These are phyloP conservation scores for Drosophila varians DNA, from an alignment of 1,140 invertebrate species.

Conservation along the genomic window DNA sequence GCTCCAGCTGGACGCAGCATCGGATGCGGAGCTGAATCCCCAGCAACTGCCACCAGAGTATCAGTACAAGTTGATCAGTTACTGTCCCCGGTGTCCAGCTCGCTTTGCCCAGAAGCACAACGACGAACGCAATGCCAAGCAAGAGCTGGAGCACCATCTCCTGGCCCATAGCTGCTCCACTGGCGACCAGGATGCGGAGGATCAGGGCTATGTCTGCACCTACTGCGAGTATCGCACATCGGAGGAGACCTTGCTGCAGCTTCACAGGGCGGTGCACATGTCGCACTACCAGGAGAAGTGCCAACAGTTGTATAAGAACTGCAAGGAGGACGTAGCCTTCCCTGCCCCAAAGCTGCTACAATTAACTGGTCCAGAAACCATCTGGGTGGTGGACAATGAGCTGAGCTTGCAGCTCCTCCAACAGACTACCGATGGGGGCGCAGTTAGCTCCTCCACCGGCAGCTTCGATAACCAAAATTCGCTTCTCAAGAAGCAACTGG, in stretches of 20 bases:
- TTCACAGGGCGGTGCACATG: constrained; percentile 91
- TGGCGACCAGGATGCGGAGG: constrained; percentile 31
- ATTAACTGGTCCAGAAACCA: constrained; percentile 83
- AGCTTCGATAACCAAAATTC: constrained; percentile 64
- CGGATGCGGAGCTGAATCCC: constrained; percentile 33
- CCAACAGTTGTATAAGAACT: constrained; percentile 88
- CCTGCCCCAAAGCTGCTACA: constrained; percentile 87
- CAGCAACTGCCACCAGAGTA: constrained; percentile 78
- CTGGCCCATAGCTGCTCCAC: constrained; percentile 84
- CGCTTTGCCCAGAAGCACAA: constrained; percentile 86
- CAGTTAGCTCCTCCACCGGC: constrained; percentile 38
- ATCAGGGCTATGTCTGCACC: constrained; percentile 87
- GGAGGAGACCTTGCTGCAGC: constrained; percentile 88
- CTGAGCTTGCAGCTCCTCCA: constrained; percentile 62
- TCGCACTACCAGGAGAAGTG: constrained; percentile 92
- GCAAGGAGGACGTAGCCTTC: constrained; percentile 86
- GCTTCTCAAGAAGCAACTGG: constrained; percentile 75
- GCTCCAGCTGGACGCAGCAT: constrained; percentile 40
- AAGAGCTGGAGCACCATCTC: constrained; percentile 85
- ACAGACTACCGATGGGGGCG: constrained; percentile 64
- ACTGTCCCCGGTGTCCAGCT: constrained; percentile 90
- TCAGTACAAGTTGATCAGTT: constrained; percentile 82
- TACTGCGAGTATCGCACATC: constrained; percentile 91
- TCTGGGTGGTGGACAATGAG: constrained; percentile 84
- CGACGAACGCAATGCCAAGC: constrained; percentile 82